Base-by-base conservation (phyloP, 2,888 invertebrate species). In the Pseudanteris insignis region DNA sequence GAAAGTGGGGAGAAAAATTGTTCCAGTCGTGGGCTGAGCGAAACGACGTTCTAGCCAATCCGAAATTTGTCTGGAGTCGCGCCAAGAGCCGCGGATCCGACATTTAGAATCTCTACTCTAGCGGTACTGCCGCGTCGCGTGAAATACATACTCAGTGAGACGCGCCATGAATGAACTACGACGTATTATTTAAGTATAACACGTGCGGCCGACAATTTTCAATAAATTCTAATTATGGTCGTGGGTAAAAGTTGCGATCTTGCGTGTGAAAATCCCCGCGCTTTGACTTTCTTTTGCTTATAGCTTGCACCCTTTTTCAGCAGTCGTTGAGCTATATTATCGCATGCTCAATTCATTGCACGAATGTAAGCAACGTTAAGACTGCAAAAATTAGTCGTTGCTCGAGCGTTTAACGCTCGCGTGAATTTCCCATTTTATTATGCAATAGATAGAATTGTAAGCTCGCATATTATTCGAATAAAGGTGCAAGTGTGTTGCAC, bases 61-160 rank as follows among this genome's bases (percentile, higher is more conserved):
- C 66, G 64, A 70, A 72, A 71, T 70, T 72, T 68, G 65, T 60
- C 60, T 73, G 70, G 70, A 68, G 37, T 47, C n/a, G 9, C 32
- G 72, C 71, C 72, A 73, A 62, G 33, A 55, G 32, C 59, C 63
- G 67, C 66, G 53, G 67, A 62, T 54, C 61, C 55, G 58, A 18
- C 65, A 54, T 65, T 64, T 59, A 63, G 65, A 66, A 63, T 55
- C 64, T 62, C 47, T 30, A 58, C 50, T 53, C 41, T 60, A 46
- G 53, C 51, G 48, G 38, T 29, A 40, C 59, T 32, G 47, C 4
- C 40, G 43, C 11, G 40, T 54, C 54, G 38, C 25, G 54, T 44
- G 30, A 54, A 61, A 58, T 54, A 50, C 38, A 38, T 14, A 26
- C 46, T 33, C 48, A 43, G 48, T 46, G 38, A 59, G 46, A 10